phyloP scores from a whole-genome alignment of 2,888 invertebrate genomes.

The Mechanitis messenoides region DNA sequence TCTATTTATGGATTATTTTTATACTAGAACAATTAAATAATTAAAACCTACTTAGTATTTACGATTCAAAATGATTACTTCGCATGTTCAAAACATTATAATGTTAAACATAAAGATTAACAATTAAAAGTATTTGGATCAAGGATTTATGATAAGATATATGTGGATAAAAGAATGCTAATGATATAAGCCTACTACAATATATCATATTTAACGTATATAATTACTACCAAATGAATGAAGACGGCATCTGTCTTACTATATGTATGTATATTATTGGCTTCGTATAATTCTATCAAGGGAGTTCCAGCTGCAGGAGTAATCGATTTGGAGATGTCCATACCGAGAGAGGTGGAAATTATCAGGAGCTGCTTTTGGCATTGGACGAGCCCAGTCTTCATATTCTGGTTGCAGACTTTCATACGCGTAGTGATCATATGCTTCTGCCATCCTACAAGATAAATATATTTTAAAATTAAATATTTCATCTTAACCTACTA shows the following conservation, averaged over 20 bases:
- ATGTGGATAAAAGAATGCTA: too few relatives aligned
- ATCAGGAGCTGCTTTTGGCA: slow-evolving; percentile 79
- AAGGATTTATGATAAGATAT: not conserved
- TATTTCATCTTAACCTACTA: too few relatives aligned
- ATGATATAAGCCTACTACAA: too few relatives aligned
- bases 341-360: slow-evolving; percentile 86
- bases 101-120: not conserved
- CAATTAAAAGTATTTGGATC: slow-evolving; percentile 2
- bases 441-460: slow-evolving; percentile 56
- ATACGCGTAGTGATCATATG: slow-evolving; percentile 64
- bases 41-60: not conserved
- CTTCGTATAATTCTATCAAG: slow-evolving; percentile 84
- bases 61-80: not conserved
- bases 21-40: not conserved
- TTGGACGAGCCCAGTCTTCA: slow-evolving; percentile 82
- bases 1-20: not conserved
- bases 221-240: too few relatives aligned
- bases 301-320: slow-evolving; percentile 89
- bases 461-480: not conserved
- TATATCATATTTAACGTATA: too few relatives aligned
- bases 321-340: slow-evolving; percentile 88
- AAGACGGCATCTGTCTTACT: too few relatives aligned
- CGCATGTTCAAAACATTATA: not conserved
- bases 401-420: slow-evolving; percentile 69
- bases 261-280: slow-evolving; percentile 35